These are phyloP conservation scores for Turritopsis dohrnii DNA, from an alignment of 30 jellyfish, hydroid and myxozoan genomes.

Conservation along the genomic window DNA sequence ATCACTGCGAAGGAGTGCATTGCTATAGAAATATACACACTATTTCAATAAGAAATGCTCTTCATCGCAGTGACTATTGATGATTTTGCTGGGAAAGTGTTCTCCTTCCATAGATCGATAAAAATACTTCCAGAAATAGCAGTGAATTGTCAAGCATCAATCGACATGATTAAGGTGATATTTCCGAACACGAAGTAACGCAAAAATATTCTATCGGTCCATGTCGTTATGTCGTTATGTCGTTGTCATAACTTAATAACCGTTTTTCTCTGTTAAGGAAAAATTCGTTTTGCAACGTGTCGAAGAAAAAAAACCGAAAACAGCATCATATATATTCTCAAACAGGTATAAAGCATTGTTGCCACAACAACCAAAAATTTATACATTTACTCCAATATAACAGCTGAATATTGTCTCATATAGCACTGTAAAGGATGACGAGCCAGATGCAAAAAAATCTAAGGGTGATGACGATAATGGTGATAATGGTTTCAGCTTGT, in stretches of 20 bases:
- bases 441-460: constrained; percentile 34
- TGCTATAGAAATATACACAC: no score
- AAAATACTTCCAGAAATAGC: constrained; percentile 53
- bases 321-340: constrained; percentile 32
- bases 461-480: constrained; percentile 25
- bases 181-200: no score
- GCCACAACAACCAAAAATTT: neutral
- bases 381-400: neutral
- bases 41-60: no score
- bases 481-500: constrained; percentile 29
- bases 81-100: no score
- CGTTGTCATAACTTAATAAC: neutral
- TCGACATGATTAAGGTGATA: constrained; percentile 61
- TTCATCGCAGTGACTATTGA: no score
- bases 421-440: constrained; percentile 16
- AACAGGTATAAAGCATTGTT: constrained; percentile 37
- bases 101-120: constrained; percentile 38
- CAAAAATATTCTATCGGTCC: no score
- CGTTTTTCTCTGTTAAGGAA: constrained; percentile 30
- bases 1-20: no score
- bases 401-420: neutral
- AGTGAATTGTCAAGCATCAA: constrained; percentile 36
- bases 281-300: constrained; percentile 38
- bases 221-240: neutral
- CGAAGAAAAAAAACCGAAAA: constrained; percentile 33